Base-by-base conservation (phyloP, 2,113 vertebrate genomes). In the Ursus arctos region DNA sequence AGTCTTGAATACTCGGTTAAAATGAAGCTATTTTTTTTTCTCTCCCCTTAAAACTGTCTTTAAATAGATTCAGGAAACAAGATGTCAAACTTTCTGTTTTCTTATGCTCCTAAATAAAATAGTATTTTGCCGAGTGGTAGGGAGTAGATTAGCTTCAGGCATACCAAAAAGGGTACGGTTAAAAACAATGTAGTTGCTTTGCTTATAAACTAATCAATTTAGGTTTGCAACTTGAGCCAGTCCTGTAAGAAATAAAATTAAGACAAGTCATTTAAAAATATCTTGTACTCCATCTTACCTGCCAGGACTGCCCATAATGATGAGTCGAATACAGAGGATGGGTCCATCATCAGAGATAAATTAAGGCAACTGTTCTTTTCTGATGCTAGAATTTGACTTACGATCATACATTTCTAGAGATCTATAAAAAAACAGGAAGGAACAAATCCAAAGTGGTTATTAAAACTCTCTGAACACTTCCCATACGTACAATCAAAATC, bases 31-130 rank as follows among this genome's bases (percentile, higher is more conserved):
- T 40, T 51, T 4, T 16, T 67, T 74, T 76, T 84, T 51, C 47
- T 72, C 16, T 74, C 16, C 1, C 21, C 10, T 65, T 59, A 47
- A 91, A 77, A 51, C 31, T 79, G 26, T 71, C 59, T 83, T 84
- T 80, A 83, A 95, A 82, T 80, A 67, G 49, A 97, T 12, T 91
- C 22, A n/a, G 43, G 13, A 88, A 90, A 83, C 14, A 83, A 53
- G 28, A n/a, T 21, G 33, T 57, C 10, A 89, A 92, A 40, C 31
- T 81, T 87, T 74, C 82, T 31, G 11, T 61, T 43, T 67, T 93
- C 40, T 80, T 81, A 28, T 49, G 36, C 14, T 94, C 4, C 22
- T 71, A 84, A 57, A 57, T 18, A 67, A 36, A 80, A 33, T 82
- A 53, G 22, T 86, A 33, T 84, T 61, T 36, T 28, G 47, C 31